Percentiles rank a stretch among this genome's conserved stretches.
These are phyloP conservation scores for Acanthornis magna DNA, from an alignment of 2,797 vertebrate genomes.

Conservation along the genomic window DNA sequence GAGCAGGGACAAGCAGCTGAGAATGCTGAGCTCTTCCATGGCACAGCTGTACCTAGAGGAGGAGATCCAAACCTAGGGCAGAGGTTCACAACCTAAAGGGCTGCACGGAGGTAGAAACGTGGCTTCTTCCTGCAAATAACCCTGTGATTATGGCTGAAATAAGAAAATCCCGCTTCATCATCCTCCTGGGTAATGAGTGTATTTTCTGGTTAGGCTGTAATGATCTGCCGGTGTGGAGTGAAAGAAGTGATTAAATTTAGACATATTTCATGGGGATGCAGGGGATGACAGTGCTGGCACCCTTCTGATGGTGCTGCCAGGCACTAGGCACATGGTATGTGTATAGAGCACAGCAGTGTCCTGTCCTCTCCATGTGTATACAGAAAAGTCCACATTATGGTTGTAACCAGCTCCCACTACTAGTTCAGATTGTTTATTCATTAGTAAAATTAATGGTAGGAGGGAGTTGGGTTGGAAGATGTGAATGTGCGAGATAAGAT, in stretches of 20 bases:
- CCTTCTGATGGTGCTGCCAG: neutral
- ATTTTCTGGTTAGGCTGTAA: neutral
- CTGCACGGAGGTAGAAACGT: neutral
- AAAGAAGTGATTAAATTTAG: neutral
- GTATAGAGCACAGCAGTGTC: neutral
- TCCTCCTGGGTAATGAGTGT: neutral
- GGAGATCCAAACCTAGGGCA: neutral
- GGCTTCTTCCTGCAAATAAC: neutral
- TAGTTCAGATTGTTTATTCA: neutral
- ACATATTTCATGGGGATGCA: neutral
- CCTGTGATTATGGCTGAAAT: accelerated
- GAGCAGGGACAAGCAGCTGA: neutral
- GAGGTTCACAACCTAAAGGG: neutral
- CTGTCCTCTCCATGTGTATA: accelerated
- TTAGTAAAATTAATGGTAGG: neutral
- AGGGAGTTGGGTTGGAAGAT: neutral
- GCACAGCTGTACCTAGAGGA: neutral
- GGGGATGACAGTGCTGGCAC: neutral
- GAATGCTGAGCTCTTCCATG: neutral
- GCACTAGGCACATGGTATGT: accelerated
- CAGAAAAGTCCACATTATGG: neutral
- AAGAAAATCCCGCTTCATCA: neutral
- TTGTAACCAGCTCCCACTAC: neutral
- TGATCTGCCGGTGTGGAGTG: neutral
- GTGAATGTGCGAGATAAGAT: neutral